Conservation (phyloP, 1,140 invertebrate species). For the Stegodyphus dumicola region DNA sequence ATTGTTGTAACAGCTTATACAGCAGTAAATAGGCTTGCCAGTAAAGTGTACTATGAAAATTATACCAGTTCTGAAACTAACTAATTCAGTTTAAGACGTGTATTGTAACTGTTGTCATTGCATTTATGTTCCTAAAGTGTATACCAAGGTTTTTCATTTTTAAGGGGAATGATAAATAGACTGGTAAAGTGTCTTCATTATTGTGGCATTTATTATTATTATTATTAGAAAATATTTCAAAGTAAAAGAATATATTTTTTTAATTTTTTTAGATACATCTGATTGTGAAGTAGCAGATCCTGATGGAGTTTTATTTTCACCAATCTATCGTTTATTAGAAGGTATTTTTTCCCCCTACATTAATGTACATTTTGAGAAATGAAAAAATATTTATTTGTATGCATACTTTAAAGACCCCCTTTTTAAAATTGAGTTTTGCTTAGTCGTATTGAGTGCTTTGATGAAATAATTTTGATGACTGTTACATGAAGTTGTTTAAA, state of each 20-base stretch:
- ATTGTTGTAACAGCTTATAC: no score
- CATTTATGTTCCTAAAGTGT: not conserved
- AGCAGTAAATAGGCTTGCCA: no score
- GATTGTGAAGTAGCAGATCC: conserved; percentile 21
- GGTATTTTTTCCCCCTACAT: not conserved
- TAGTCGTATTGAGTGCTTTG: not conserved
- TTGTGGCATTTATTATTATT: not conserved
- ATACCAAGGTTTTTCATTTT: not conserved
- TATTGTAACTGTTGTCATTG: not conserved
- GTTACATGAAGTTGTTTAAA: not conserved
- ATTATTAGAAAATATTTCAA: not conserved
- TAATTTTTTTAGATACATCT: not conserved
- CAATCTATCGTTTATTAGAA: conserved; percentile 35
- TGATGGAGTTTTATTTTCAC: conserved; percentile 36
- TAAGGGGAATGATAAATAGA: not conserved
- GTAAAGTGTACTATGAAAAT: no score
- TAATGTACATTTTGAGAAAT: not conserved
- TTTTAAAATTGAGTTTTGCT: not conserved
- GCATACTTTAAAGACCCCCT: not conserved
- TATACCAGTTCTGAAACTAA: not conserved
- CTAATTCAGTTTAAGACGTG: not conserved
- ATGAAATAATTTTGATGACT: not conserved
- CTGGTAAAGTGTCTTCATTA: not conserved
- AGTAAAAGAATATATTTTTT: no score
- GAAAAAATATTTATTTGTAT: not conserved